Evolutionary conservation across 2,888 invertebrate species (phyloP).

Genomic region (Biston stratarius): DNA sequence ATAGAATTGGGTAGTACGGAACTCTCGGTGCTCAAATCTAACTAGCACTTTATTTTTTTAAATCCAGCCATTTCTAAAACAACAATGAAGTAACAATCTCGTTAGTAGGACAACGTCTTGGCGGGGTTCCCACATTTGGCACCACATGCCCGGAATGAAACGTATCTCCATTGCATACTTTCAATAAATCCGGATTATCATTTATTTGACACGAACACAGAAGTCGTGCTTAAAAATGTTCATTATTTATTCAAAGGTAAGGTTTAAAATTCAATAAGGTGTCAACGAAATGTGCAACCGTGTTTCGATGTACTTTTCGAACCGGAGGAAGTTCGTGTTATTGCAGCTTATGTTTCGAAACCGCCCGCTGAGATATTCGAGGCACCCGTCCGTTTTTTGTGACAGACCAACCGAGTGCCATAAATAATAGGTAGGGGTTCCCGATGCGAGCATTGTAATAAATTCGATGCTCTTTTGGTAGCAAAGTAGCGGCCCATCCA

Average conservation of each 20-base stretch:
- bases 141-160: slow-evolving; percentile 81
- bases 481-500: slow-evolving; percentile 74
- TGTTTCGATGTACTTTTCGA: slow-evolving; percentile 62
- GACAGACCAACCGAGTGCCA: slow-evolving; percentile 85
- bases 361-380: slow-evolving; percentile 85
- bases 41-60: slow-evolving; percentile 51
- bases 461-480: slow-evolving; percentile 85
- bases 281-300: slow-evolving; percentile 62
- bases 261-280: slow-evolving; percentile 61
- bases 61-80: slow-evolving; percentile 63
- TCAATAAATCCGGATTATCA: slow-evolving; percentile 84
- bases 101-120: slow-evolving; percentile 82
- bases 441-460: slow-evolving; percentile 83
- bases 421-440: slow-evolving; percentile 86
- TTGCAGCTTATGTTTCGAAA: slow-evolving; percentile 84
- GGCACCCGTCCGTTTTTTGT: slow-evolving; percentile 85
- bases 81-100: slow-evolving; percentile 81
- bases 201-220: slow-evolving; percentile 67
- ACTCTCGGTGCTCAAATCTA: slow-evolving; percentile 19
- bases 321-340: slow-evolving; percentile 83
- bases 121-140: slow-evolving; percentile 85
- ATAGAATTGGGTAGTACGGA: too few species aligned
- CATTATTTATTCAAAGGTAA: slow-evolving; percentile 60
- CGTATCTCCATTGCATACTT: slow-evolving; percentile 72
- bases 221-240: slow-evolving; percentile 54